A percentile compares a stretch with the other conserved stretches of the same genome.
phyloP scores from a whole-genome alignment of 2,797 vertebrate genomes.

The Melanotaenia nigrans region DNA sequence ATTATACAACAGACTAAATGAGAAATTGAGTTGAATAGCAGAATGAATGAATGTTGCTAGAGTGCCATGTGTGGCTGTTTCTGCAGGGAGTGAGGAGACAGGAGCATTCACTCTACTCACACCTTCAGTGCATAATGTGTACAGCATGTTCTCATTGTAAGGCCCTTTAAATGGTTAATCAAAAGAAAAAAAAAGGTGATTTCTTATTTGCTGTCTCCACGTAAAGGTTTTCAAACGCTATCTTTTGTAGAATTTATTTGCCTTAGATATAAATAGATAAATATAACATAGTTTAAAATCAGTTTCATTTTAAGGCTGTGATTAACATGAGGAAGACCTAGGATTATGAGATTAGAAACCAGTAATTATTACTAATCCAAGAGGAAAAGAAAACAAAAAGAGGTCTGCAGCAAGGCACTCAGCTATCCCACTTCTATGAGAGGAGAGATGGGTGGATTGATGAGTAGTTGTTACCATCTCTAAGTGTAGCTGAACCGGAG shows the following conservation, averaged over 20 bases:
- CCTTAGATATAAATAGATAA: not conserved
- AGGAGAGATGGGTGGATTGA: not conserved
- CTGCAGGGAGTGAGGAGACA: conserved; percentile 11
- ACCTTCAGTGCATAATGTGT: conserved; percentile 1
- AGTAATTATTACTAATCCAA: not conserved
- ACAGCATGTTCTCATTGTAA: conserved; percentile 33
- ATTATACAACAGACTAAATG: not conserved
- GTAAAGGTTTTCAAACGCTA: not conserved
- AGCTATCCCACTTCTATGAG: not conserved
- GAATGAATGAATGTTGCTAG: not conserved
- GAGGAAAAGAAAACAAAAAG: not conserved
- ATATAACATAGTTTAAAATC: not conserved
- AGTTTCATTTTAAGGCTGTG: not conserved
- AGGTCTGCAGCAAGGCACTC: not conserved
- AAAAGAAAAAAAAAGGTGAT: conserved; percentile 4
- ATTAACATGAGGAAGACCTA: not conserved
- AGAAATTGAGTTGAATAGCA: conserved; percentile 10
- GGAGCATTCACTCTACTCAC: conserved; percentile 3
- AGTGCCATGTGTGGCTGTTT: conserved; percentile 7
- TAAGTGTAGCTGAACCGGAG: not conserved
- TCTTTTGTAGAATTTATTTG: not conserved
- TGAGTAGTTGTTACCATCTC: not conserved
- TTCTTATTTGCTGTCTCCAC: conserved; percentile 12
- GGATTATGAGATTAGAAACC: conserved; percentile 6
- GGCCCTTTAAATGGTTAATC: conserved; percentile 30